phyloP scores from a whole-genome alignment of 2,113 vertebrate genomes.

The Epinephelus cyanopodus region DNA sequence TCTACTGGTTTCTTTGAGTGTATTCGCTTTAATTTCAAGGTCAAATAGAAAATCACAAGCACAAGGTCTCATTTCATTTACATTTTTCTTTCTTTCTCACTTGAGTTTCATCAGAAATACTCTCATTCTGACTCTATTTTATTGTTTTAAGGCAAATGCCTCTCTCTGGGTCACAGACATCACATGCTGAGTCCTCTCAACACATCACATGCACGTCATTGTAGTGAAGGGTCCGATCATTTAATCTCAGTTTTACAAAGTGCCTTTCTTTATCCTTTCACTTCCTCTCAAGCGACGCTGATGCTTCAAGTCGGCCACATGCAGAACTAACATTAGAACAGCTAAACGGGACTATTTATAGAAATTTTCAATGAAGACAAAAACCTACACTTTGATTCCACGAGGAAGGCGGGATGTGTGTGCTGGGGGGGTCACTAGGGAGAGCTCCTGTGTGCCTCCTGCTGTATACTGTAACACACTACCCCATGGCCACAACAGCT shows the following conservation, averaged over 20 bases:
- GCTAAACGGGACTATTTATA: constrained; percentile 58
- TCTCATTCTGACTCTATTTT: not conserved
- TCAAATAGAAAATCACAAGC: constrained; percentile 3
- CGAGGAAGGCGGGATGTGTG: constrained; percentile 47
- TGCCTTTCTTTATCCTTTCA: constrained; percentile 32
- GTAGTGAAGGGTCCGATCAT: constrained; percentile 33
- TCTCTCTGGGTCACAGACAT: constrained; percentile 51
- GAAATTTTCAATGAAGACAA: constrained; percentile 63
- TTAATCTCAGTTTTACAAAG: constrained; percentile 33
- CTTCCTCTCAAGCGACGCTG: constrained; percentile 22
- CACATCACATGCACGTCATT: constrained; percentile 55
- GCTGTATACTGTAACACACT: constrained; percentile 65
- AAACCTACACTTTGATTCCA: constrained; percentile 78
- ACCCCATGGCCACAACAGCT: constrained; percentile 23
- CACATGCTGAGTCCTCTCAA: constrained; percentile 55
- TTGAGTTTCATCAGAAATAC: not conserved
- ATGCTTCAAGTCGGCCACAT: constrained; percentile 24
- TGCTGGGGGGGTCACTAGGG: constrained; percentile 31
- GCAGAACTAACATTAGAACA: constrained; percentile 57
- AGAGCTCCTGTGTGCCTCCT: constrained; percentile 69
- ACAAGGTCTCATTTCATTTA: not conserved
- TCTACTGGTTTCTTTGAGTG: not conserved
- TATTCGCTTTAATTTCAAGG: constrained; percentile 1
- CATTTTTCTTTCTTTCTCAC: not conserved
- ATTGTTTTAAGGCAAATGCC: not conserved